Evolutionary conservation across 2,113 vertebrate genomes (phyloP).

Genomic region (Lycaon pictus): DNA sequence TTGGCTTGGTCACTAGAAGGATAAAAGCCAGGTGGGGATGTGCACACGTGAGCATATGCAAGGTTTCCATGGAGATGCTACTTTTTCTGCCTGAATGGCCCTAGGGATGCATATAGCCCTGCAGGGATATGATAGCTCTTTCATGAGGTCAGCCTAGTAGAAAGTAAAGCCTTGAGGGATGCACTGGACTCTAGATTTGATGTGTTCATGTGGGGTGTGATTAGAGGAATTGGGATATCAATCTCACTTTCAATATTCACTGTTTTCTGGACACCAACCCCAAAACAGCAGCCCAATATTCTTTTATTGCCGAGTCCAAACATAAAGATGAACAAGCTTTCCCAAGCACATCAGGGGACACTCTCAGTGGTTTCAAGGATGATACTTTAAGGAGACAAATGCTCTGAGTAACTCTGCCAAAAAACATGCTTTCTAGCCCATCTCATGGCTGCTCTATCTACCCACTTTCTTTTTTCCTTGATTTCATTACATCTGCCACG

Average conservation of each 20-base stretch:
- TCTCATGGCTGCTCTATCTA: not conserved
- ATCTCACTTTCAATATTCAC: not conserved
- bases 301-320: slow-evolving; percentile 52
- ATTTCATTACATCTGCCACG: not conserved
- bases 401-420: slow-evolving; percentile 44
- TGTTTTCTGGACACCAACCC: not conserved
- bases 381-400: slow-evolving; percentile 60
- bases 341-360: slow-evolving; percentile 20
- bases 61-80: slow-evolving; percentile 68
- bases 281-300: slow-evolving; percentile 12
- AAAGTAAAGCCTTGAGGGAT: slow-evolving; percentile 16
- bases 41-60: not conserved
- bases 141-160: slow-evolving; percentile 31
- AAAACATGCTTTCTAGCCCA: slow-evolving; percentile 56
- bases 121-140: not conserved
- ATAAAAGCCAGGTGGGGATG: not conserved
- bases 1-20: slow-evolving; percentile 57
- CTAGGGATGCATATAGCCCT: not conserved
- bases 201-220: not conserved
- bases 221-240: not conserved
- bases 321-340: slow-evolving; percentile 53
- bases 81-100: not conserved
- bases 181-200: not conserved
- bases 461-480: slow-evolving; percentile 29
- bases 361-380: slow-evolving; percentile 33